Base-by-base conservation (phyloP, 1,140 invertebrate genomes). In the Penaeus japonicus region DNA sequence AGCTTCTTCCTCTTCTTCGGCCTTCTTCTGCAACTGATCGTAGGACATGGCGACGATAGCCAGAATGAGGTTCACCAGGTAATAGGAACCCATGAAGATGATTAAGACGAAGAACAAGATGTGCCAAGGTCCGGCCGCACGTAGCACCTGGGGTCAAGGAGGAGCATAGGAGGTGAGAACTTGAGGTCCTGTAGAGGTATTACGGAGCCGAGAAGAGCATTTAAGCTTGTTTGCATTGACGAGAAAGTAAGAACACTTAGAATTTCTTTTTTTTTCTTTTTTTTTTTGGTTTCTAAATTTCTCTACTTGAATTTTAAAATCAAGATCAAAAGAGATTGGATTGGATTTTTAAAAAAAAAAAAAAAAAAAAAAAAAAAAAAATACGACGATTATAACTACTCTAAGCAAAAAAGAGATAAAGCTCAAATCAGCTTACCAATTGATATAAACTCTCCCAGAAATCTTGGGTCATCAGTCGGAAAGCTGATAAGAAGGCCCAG, bases 41-140 rank as follows among this genome's bases (percentile, higher is more conserved):
- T 99, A 99, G 24, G 98, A 99, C 98, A 99, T 99, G 91, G 98
- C 98, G 93, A 99, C 98, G 94, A 99, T 99, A 92, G 98, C 98
- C 94, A 99, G 96, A 93, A 99, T 99, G 94, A 99, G 96, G 94
- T 99, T 99, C 90, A 99, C 97, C 91, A 99, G 95, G 94, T 99
- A 99, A 94, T 99, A 99, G 79, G 98, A 99, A 91, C 98, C 98
- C 92, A 99, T 94, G 94, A 99, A 98, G 93, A 99, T 99, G 92
- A 99, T 98, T 87, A 99, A 96, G 91, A 99, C 97, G 94, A 99
- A 99, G 94, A 99, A 99, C 91, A 98, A 93, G 94, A 99, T 98
- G 93, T 99, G 97, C 96, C 97, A 98, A 77, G 97, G 97, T 90
- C 98, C 98, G 91, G 97, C 97, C 83, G 97, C 97, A 93, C 98